Percentiles rank a stretch among this genome's conserved stretches.
phyloP scores from a whole-genome alignment of 2,888 invertebrate genomes.

The Synergus japonicus region DNA sequence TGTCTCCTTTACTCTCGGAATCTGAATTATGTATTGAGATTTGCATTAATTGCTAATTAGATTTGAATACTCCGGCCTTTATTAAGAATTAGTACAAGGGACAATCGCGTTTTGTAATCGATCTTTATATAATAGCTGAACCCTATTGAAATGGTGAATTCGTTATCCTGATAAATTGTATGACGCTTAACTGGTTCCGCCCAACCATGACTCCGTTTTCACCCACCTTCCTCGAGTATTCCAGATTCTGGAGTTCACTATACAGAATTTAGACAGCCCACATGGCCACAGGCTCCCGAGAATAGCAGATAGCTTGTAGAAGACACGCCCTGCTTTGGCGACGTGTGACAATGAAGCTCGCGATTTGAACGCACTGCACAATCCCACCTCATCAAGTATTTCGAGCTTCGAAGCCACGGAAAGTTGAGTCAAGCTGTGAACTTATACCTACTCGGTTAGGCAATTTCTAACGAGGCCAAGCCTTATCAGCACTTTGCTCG shows the following conservation, averaged over 20 bases:
- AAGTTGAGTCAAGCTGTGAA: slow-evolving; percentile 33
- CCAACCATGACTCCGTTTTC: slow-evolving; percentile 36
- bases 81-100: no score
- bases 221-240: slow-evolving; percentile 29
- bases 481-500: slow-evolving; percentile 23
- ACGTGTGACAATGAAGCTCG: slow-evolving; percentile 46
- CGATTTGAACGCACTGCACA: slow-evolving; percentile 51
- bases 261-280: slow-evolving; percentile 46
- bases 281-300: slow-evolving; percentile 43
- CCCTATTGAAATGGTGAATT: slow-evolving; percentile 19
- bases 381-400: slow-evolving; percentile 50
- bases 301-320: slow-evolving; percentile 46
- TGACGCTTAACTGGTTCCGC: slow-evolving; percentile 27
- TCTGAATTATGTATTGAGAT: not conserved
- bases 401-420: slow-evolving; percentile 39
- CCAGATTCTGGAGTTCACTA: slow-evolving; percentile 41
- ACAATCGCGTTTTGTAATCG: not conserved
- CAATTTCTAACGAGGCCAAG: slow-evolving; percentile 36
- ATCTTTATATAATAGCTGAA: slow-evolving; percentile 14
- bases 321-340: slow-evolving; percentile 37
- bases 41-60: not conserved
- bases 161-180: slow-evolving; percentile 37
- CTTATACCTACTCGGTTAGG: slow-evolving; percentile 24
- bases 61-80: not conserved
- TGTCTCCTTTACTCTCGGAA: not conserved